Evolutionary conservation across 2,888 invertebrate genomes (phyloP), one percentile per base, ranked within the genome.

Genomic region (Peribatodes rhomboidaria): DNA sequence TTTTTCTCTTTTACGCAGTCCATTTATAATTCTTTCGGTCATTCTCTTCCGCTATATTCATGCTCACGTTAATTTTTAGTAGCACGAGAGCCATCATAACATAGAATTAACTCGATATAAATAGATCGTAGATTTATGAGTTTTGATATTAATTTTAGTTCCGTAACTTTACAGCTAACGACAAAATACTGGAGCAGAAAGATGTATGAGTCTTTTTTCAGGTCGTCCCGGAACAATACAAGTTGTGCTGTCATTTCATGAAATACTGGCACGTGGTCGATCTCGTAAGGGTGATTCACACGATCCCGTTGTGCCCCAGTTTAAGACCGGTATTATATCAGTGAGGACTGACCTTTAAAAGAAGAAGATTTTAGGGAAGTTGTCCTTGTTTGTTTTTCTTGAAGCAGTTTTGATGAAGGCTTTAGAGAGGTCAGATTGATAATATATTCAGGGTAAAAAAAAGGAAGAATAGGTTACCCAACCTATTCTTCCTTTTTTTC

Each of bases 241-340:
- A 57, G 52, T 39, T 37, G 16, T 14, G 50, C 56, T 65, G 65
- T 65, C 61, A 44, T 62, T 66, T 47, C 46, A 61, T 66, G 65
- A 62, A 59, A 62, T 62, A 66, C 44, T 49, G 44, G 27, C 39
- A 39, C 47, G 61, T 41, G 44, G 33, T 65, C 35, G 20, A 62
- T 59, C 66, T 61, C 60, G 64, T 64, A 68, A 55, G 67, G 70
- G 68, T 74, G 70, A 73, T 69, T 75, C 73, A 73, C 56, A 63
- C 37, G 52, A 56, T 66, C 67, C 74, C 72, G 76, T 72, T 76
- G 72, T 68, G 73, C 62, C 67, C 73, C 66, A 73, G 69, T 73
- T 75, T 27, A 6, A 6, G 46, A 58, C 57, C 57, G 57, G 62
- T 62, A 62, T 55, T 41, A 35, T 69, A 69, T 72, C 73, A 68